Evolutionary conservation across 2,888 invertebrate species (phyloP).

Genomic region (Caenorhabditis auriculariae): DNA sequence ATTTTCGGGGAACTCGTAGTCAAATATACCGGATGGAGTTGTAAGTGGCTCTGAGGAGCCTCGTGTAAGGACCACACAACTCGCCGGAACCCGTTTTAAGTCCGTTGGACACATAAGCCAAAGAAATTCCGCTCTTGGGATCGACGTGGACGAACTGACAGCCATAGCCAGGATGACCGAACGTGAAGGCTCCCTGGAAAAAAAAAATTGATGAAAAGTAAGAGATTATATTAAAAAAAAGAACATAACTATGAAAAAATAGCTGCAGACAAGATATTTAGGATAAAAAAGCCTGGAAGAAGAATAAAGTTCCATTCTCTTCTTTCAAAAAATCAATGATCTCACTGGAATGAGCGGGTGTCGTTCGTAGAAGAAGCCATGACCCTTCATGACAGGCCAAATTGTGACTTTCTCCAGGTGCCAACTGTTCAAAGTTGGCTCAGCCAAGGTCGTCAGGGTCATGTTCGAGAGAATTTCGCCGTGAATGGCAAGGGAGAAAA

Average conservation of each 20-base stretch:
- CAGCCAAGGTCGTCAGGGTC: conserved; percentile 34
- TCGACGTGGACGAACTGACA: conserved; percentile 56
- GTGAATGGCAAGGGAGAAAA: conserved; percentile 44
- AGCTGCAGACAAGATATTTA: background rate
- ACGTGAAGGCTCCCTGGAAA: conserved; percentile 45
- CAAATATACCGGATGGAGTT: conserved; percentile 5
- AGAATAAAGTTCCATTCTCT: no score
- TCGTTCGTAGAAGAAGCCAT: conserved; percentile 58
- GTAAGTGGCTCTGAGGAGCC: conserved; percentile 44
- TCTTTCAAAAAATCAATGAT: no score
- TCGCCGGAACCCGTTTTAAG: conserved; percentile 56
- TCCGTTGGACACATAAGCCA: conserved; percentile 55
- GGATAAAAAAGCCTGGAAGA: background rate
- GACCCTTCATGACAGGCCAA: conserved; percentile 58
- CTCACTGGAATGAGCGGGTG: conserved; percentile 50
- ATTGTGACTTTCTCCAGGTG: conserved; percentile 53
- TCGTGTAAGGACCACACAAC: conserved; percentile 52
- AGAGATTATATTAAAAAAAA: no score
- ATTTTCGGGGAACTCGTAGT: background rate
- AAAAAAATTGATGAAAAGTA: background rate
- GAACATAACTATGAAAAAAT: no score
- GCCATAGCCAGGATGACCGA: conserved; percentile 60
- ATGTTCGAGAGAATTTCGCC: conserved; percentile 39
- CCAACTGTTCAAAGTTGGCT: conserved; percentile 53
- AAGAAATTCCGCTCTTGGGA: conserved; percentile 28